A percentile compares a stretch with the other conserved stretches of the same genome.
Conservation (phyloP, 2,113 vertebrate genomes). For the Coptodon rendalli region DNA sequence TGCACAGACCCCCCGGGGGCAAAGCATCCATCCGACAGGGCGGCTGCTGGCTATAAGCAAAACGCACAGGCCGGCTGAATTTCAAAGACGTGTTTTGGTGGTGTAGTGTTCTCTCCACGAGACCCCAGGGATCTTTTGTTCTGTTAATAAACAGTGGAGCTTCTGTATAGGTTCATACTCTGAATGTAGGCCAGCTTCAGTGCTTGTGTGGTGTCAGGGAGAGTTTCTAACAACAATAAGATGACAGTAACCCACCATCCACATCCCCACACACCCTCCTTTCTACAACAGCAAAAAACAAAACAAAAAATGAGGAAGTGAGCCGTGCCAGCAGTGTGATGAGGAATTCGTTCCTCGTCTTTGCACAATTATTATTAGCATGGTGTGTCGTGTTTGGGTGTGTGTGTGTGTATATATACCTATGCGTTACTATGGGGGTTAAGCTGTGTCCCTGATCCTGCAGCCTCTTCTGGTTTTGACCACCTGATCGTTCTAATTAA, state of each 20-base stretch:
- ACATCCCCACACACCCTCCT: neutral
- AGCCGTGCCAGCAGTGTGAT: neutral
- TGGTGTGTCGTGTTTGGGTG: neutral
- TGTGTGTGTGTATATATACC: neutral
- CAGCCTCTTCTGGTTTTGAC: constrained; percentile 31
- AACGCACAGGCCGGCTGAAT: neutral
- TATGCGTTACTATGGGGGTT: neutral
- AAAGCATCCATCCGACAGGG: neutral
- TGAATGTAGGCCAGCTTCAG: neutral
- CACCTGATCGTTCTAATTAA: constrained; percentile 67
- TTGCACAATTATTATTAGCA: neutral
- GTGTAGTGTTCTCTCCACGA: neutral
- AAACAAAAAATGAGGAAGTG: neutral
- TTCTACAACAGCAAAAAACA: neutral
- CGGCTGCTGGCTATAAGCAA: neutral
- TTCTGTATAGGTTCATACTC: neutral
- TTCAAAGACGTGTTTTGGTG: neutral
- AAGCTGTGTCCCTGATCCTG: constrained; percentile 5
- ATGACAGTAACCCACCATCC: neutral
- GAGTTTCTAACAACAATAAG: neutral
- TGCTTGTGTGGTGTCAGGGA: neutral
- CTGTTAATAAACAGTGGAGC: neutral
- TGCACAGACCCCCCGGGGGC: neutral
- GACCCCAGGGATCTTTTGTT: neutral
- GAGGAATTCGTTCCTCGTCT: neutral